Evolutionary conservation across 2,797 vertebrate species (phyloP).

Genomic region (Sebastes hubbsi): DNA sequence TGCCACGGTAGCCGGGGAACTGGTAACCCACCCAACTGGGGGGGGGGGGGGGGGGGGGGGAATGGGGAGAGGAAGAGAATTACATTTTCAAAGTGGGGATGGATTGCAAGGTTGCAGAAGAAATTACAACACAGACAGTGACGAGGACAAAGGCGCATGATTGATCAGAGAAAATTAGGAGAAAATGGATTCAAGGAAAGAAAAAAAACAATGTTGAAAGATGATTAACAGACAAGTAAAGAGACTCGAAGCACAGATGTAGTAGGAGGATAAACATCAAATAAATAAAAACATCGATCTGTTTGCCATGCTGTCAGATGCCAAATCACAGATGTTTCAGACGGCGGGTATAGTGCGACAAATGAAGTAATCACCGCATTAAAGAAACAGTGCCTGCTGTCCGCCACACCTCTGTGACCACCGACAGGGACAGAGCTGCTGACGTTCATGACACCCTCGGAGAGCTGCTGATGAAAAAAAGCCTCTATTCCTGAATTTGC

Average conservation of each 20-base stretch:
- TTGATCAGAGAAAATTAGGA: background rate
- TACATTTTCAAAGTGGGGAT: background rate
- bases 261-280: constrained; percentile 4
- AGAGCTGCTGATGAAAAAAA: constrained; percentile 40
- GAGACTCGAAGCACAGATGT: background rate
- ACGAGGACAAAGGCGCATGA: background rate
- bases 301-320: constrained; percentile 14
- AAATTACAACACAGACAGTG: background rate
- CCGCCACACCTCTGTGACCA: constrained; percentile 33
- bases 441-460: constrained; percentile 42
- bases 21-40: constrained; percentile 82
- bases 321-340: constrained; percentile 13
- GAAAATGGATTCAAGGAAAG: background rate
- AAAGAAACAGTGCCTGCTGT: background rate
- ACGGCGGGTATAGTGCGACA: background rate
- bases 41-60: too few relatives aligned
- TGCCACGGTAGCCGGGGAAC: constrained; percentile 83
- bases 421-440: constrained; percentile 32
- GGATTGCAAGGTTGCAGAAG: background rate
- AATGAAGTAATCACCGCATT: constrained; percentile 38
- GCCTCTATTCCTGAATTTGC: constrained; percentile 25
- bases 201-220: background rate
- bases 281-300: constrained; percentile 29
- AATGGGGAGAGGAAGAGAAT: background rate
- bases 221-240: background rate